Evolutionary conservation across 2,888 invertebrate genomes (phyloP).

Genomic region (Hyposoter didymator): DNA sequence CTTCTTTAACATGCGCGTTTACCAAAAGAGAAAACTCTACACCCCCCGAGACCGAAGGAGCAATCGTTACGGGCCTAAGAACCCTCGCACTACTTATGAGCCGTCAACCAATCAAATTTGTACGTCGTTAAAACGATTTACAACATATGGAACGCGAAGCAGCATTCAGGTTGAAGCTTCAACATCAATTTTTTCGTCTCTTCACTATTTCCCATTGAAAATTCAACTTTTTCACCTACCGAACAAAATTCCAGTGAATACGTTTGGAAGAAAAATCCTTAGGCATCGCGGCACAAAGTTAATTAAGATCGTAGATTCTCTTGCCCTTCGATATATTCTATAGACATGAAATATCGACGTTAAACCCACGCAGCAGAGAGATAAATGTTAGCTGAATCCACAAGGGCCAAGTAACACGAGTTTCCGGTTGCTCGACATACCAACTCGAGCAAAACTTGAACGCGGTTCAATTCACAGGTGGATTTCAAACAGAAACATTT

Average conservation of each 20-base stretch:
- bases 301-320: not conserved
- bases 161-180: not conserved
- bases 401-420: slow-evolving; percentile 47
- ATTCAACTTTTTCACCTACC: not conserved
- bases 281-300: not conserved
- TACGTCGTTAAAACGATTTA: slow-evolving; percentile 49
- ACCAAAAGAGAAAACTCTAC: slow-evolving; percentile 61
- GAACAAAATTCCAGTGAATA: not conserved
- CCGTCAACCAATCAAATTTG: slow-evolving; percentile 65
- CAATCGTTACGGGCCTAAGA: slow-evolving; percentile 52
- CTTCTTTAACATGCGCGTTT: slow-evolving; percentile 60
- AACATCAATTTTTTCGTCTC: not conserved
- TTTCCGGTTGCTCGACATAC: slow-evolving; percentile 56
- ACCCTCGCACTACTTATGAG: slow-evolving; percentile 39
- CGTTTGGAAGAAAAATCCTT: not conserved
- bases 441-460: slow-evolving; percentile 65
- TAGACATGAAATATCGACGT: not conserved
- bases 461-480: slow-evolving; percentile 56
- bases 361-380: not conserved
- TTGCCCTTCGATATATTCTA: not conserved
- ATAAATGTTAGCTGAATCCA: slow-evolving; percentile 28
- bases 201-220: not conserved
- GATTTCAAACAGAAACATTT: slow-evolving; percentile 36
- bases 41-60: slow-evolving; percentile 50
- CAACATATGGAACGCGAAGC: slow-evolving; percentile 38